Evolutionary conservation across 2,113 vertebrate genomes (phyloP).

Genomic region (Corvus moneduloides): DNA sequence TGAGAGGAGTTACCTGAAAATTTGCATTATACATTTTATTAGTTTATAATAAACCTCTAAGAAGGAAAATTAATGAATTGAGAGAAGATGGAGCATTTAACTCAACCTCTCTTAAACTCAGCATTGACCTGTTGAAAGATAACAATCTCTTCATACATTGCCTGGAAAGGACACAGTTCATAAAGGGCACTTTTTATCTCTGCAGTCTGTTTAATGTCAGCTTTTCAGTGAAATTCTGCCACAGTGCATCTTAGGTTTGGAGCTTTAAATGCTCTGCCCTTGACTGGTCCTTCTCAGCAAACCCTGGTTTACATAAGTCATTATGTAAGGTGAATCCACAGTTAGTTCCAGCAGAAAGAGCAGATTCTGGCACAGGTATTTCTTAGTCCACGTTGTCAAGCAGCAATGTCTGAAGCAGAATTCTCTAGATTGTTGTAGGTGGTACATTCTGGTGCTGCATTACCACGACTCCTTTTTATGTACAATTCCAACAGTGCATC

Average conservation of each 20-base stretch:
- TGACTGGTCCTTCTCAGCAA: neutral
- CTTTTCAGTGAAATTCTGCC: neutral
- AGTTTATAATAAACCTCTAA: neutral
- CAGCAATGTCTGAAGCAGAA: neutral
- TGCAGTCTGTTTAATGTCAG: neutral
- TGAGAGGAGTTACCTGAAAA: neutral
- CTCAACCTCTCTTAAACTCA: neutral
- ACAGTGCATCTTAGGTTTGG: neutral
- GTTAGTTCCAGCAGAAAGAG: neutral
- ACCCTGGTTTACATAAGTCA: neutral
- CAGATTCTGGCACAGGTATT: neutral
- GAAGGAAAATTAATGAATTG: neutral
- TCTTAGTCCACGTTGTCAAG: neutral
- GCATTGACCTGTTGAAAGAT: neutral
- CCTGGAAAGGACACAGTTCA: neutral
- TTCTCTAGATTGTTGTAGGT: neutral
- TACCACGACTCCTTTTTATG: neutral
- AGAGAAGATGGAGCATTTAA: neutral
- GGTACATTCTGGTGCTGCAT: neutral
- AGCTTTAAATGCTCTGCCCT: neutral
- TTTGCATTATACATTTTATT: neutral
- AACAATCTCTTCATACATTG: neutral
- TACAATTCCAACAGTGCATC: neutral
- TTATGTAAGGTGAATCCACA: neutral
- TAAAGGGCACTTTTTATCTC: neutral